Base-by-base conservation (phyloP, 2,797 vertebrate species). In the Sparus aurata region DNA sequence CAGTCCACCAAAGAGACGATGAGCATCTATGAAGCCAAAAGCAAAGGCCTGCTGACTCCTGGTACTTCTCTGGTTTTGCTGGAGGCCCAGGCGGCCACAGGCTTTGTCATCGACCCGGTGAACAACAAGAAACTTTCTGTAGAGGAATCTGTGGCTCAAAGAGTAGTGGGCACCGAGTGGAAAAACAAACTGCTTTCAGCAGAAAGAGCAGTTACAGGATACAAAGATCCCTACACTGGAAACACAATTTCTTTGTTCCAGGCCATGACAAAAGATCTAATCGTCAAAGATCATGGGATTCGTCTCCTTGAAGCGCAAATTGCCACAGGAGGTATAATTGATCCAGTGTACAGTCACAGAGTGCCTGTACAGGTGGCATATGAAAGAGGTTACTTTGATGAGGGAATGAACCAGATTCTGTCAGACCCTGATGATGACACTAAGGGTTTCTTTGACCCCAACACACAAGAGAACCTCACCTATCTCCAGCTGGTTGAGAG, bases 371-470 rank as follows among this genome's bases (percentile, higher is more conserved):
- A 95, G 7, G 91, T 89, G 38, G 95, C 95, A 8, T 80, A 80
- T 27, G 0, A 81, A 22, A 86, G 82, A 0, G 95, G 95, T 13
- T 95, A 95, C 89, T 84, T 97, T 4, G 0, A 96, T 41, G 65
- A 96, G 76, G 93, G 95, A 60, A 95, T 96, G 92, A 96, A 87
- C 74, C 87, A 77, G 20, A 73, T 95, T 57, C 92, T 97, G 0
- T 91, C 89, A 3, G 94, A 96, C 79, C 80, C 95, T 38, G 75
- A 59, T 0, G 96, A 97, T 0, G 96, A 97, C 86, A 97, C 96
- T 68, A 96, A 96, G 75, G 96, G 96, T 20, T 97, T 97, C 82
- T 96, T 97, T 0, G 96, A 97, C 63, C 96, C 97, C 72, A 97
- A 97, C 90, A 97, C 96, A 0, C 88, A 96, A 0, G 96, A 97